Conservation (phyloP, 1,140 invertebrate genomes). For the Lutraria rhynchaena region DNA sequence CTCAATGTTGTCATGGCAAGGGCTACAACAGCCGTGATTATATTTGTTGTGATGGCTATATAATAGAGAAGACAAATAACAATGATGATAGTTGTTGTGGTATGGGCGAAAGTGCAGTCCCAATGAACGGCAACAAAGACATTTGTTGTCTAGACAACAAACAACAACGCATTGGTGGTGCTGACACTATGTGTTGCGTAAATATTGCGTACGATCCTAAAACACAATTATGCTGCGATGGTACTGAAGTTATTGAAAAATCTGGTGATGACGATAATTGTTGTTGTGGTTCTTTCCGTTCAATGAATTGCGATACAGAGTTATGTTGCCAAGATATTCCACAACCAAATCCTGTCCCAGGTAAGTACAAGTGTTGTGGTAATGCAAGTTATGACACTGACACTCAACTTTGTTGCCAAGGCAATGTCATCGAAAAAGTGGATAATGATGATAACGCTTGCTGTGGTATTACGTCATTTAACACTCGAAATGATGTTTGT, state of each 20-base stretch:
- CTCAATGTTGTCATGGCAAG: conserved; percentile 6
- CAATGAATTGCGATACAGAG: conserved; percentile 13
- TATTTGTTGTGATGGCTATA: conserved; percentile 20
- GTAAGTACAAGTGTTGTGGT: conserved; percentile 20
- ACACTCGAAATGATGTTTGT: conserved; percentile 19
- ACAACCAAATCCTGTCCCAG: conserved; percentile 2
- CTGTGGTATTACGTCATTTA: conserved; percentile 26
- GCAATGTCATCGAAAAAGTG: neutral
- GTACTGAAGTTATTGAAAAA: conserved; percentile 26
- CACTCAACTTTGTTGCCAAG: conserved; percentile 23
- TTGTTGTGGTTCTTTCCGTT: conserved; percentile 2
- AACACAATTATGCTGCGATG: conserved; percentile 29
- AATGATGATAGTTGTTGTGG: conserved; percentile 39
- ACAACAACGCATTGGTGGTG: conserved; percentile 8
- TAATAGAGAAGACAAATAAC: conserved; percentile 11
- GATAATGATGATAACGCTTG: conserved; percentile 33
- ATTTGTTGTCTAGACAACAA: conserved; percentile 20
- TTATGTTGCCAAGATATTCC: conserved; percentile 27
- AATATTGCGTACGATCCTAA: conserved; percentile 16
- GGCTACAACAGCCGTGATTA: neutral
- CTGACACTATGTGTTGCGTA: conserved; percentile 29
- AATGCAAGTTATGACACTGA: conserved; percentile 14
- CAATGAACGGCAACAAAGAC: conserved; percentile 13
- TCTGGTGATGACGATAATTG: conserved; percentile 12
- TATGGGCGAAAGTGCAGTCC: neutral